These are phyloP conservation scores for Phenganax stokvisi DNA, from an alignment of 92 coral and sea anemone genomes.

Conservation along the genomic window DNA sequence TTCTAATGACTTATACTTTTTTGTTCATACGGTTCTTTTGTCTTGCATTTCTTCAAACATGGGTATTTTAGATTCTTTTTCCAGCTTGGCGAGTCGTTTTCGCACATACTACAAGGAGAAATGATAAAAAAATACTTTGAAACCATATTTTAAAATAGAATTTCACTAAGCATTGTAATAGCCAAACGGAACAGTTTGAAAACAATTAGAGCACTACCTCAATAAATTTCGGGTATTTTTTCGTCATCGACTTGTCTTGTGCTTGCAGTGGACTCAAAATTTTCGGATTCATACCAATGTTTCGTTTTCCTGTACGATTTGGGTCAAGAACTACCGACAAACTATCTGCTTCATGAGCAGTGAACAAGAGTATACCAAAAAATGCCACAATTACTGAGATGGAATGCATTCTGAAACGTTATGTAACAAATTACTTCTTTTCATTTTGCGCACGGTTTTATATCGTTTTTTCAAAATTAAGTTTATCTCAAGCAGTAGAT, in stretches of 20 bases:
- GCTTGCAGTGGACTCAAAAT: not conserved
- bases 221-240: not conserved
- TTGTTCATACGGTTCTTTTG: no score
- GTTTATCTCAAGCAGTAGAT: not conserved
- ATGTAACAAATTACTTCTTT: not conserved
- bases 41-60: no score
- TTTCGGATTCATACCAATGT: not conserved
- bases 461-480: not conserved
- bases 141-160: no score
- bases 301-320: not conserved
- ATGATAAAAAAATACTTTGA: no score
- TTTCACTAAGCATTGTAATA: no score
- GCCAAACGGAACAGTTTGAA: not conserved
- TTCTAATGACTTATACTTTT: no score
- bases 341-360: slow-evolving; percentile 5
- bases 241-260: not conserved
- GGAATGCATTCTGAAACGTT: not conserved
- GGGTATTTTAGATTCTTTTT: no score
- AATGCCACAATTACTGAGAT: slow-evolving; percentile 1
- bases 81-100: no score
- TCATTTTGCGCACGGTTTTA: not conserved
- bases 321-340: not conserved
- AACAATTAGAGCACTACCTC: not conserved
- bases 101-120: no score
- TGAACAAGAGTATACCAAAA: not conserved